phyloP scores from a whole-genome alignment of 2,113 vertebrate species.

The Orientallactaga bullata region DNA sequence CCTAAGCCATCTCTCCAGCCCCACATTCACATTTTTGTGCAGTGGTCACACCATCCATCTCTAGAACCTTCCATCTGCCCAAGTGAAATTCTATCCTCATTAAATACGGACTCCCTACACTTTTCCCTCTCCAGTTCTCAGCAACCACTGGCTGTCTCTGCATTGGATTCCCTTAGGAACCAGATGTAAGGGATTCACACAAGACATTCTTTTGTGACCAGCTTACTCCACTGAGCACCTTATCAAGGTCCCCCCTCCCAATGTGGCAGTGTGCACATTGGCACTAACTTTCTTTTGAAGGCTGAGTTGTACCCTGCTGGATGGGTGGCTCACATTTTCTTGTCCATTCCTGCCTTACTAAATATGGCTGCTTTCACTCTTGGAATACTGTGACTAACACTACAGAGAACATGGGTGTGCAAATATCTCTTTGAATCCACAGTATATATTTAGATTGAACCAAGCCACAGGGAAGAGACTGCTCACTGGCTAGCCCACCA shows the following conservation, averaged over 20 bases:
- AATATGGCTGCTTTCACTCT: accelerated
- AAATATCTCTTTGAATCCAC: accelerated
- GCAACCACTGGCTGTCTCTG: not conserved
- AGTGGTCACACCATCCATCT: accelerated
- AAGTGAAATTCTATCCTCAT: accelerated
- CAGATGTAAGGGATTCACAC: accelerated
- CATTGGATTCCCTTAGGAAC: accelerated
- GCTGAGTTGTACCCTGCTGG: accelerated
- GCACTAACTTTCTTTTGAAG: not conserved
- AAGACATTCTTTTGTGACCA: accelerated
- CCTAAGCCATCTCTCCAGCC: too few relatives aligned
- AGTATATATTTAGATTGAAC: accelerated
- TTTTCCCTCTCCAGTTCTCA: accelerated
- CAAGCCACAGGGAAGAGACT: not conserved
- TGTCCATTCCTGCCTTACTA: accelerated
- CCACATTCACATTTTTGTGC: accelerated
- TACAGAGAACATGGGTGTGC: accelerated
- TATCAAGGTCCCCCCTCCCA: accelerated
- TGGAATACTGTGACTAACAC: accelerated
- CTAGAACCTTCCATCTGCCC: not conserved
- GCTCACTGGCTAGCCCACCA: not conserved
- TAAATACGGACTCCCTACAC: accelerated
- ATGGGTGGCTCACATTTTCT: accelerated
- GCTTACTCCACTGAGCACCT: too few relatives aligned
- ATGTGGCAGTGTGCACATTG: accelerated